Base-by-base conservation (phyloP, 2,888 invertebrate genomes). In the Lissonota sp. region DNA sequence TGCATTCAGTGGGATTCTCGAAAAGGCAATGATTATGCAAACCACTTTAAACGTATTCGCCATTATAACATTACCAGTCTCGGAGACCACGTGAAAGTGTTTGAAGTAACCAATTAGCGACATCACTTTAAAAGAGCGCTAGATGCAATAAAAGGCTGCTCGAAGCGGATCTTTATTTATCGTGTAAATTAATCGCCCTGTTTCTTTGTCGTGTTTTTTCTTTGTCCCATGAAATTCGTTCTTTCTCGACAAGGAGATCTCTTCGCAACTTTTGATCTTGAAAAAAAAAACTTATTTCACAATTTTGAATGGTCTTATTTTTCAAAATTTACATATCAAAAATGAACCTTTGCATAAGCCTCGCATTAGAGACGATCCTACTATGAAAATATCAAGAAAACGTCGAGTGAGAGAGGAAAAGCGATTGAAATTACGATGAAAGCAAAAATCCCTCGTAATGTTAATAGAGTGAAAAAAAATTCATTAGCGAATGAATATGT, bases 401-500 rank as follows among this genome's bases (percentile, higher is more conserved):
- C 26, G 26, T 26, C 26, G 26, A 26, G 26, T 26, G 26, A 26
- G 26, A 26, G 26, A 26, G 26, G 26, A 26, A 26, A 26, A 26
- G 26, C 1, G 26, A 26, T 26, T 26, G 26, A 26, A 26, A 26
- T 26, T 26, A 26, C 26, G 26, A 26, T 26, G 26, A 26, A 26
- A 26, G 26, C 26, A 26, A 26, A 26, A 26, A 1, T 26, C 26
- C 26, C 26, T 26, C 26, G 26, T 26, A 26, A 26, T 26, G 26
- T 26, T 26, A 26, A 26, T 26, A 26, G 3, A 26, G 26, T 26
- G 26, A 26, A 26, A 26, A 26, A 26, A 26, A 26, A 89, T 88
- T 88, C 87, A 88, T 89, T 89, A 89, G 85, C 85, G 84, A 89
- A 88, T 89, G 71, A 71, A 71, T 85, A 86, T 88, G 72, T 69